Conservation (phyloP, 2,888 invertebrate species). For the Drosophila falleni region DNA sequence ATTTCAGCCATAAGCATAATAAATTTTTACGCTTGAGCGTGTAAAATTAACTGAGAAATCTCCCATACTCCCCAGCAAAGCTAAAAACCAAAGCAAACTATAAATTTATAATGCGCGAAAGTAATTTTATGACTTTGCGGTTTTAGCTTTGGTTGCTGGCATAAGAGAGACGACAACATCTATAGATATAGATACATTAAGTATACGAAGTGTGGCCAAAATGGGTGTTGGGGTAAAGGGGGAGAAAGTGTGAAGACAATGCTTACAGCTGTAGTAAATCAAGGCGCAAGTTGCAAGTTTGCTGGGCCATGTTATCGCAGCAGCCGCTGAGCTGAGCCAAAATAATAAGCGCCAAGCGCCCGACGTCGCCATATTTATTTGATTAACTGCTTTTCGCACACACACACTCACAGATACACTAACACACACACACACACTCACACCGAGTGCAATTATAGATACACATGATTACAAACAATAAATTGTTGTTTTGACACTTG, state of each 20-base stretch:
- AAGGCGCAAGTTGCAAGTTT: slow-evolving; percentile 62
- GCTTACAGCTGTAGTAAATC: slow-evolving; percentile 68
- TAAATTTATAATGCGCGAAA: slow-evolving; percentile 85
- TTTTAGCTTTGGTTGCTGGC: slow-evolving; percentile 71
- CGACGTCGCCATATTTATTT: slow-evolving; percentile 81
- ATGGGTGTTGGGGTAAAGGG: background rate
- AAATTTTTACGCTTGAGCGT: slow-evolving; percentile 84
- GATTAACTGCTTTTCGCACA: slow-evolving; percentile 77
- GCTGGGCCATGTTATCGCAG: slow-evolving; percentile 75
- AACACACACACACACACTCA: slow-evolving; percentile 36
- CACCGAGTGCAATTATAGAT: slow-evolving; percentile 66
- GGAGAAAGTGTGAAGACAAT: slow-evolving; percentile 51
- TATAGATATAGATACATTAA: slow-evolving; percentile 33
- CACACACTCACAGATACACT: slow-evolving; percentile 24
- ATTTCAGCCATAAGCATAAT: slow-evolving; percentile 81
- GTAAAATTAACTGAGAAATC: slow-evolving; percentile 43
- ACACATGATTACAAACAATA: slow-evolving; percentile 80
- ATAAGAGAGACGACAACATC: slow-evolving; percentile 35
- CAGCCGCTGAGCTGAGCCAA: slow-evolving; percentile 66
- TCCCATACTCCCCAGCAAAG: slow-evolving; percentile 10
- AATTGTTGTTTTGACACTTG: slow-evolving; percentile 82
- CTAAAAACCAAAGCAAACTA: slow-evolving; percentile 77
- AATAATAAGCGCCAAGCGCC: slow-evolving; percentile 75
- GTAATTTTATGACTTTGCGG: slow-evolving; percentile 85
- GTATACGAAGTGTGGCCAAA: slow-evolving; percentile 16